Evolutionary conservation across 2,113 vertebrate species (phyloP), one percentile per base, ranked within the genome.

Genomic region (Dascyllus trimaculatus): DNA sequence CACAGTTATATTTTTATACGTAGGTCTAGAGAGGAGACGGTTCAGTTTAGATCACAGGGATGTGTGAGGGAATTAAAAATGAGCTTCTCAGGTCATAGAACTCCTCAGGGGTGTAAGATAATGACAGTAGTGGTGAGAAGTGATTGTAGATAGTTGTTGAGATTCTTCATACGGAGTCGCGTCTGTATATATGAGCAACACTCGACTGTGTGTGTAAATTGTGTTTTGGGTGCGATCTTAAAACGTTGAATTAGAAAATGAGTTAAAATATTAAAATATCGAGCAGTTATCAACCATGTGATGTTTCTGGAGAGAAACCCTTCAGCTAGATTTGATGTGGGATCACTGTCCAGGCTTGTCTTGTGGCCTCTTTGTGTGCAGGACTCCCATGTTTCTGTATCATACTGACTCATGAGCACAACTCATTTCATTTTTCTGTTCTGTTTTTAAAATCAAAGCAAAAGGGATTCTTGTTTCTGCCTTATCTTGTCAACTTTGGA

Each of bases 101-200:
- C 73, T 83, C 85, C 91, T 94, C 92, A 93, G 92, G 92, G 82
- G 22, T 88, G 88, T 84, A 71, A 80, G 72, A 71, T 71, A 75
- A 75, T 1, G 64, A 57, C 73, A 3, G 70, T 18, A 26, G 52
- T 48, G 22, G 46, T 68, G 52, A 67, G 56, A 69, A 69, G 51
- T 62, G 1, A 43, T 64, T 70, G 71, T 73, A 59, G 74, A 62
- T 75, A 22, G 2, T 80, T 45, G 13, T 29, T 35, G n/a, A 38
- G 17, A 51, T 57, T 40, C 40, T 54, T 59, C 64, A 38, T 35
- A 35, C 46, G 0, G 8, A 32, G 19, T 45, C 32, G 18, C 10
- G 9, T 85, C 68, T 63, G 56, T 80, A 76, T 25, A 70, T 78
- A 35, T 4, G 35, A 80, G 69, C 63, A 25, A 14, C 58, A 1